Base-by-base conservation (phyloP, 2,888 invertebrate genomes). In the Scaptomyza parva region DNA sequence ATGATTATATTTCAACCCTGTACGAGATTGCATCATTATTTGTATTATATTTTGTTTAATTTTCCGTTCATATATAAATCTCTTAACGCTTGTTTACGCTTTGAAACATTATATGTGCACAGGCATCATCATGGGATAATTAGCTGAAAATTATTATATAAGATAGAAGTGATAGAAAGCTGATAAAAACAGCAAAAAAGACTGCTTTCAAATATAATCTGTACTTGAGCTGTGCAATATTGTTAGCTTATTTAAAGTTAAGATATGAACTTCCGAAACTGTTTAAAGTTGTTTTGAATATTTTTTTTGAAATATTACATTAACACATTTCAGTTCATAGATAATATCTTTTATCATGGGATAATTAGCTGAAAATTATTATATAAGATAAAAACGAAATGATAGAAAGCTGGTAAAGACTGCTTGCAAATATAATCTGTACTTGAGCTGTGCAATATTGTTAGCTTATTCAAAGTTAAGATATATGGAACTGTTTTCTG, bases 51-150 rank as follows among this genome's bases (percentile, higher is more conserved):
- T 41, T 33, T 52, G 20, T 40, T 39, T 22, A 45, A 22, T 43
- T 39, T 53, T 6, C 18, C 20, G 52, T 18, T 53, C 43, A 47
- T 44, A 53, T 54, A 51, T 6, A 14, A 12, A 47, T 58, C 47
- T 35, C 35, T 26, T 54, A n/a, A n/a, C n/a, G 14, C 37, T 5
- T 45, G 17, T 62, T 52, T 62, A 55, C 54, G 52, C 37, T 76
- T 76, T 65, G 65, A 53, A 37, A 59, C 17, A 55, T 50, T 43
- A 60, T 64, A 55, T 45, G 35, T n/a, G 14, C 14, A 14, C n/a
- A n/a, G n/a, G n/a, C n/a, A 8, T 8, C 14, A 35, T 14, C 28
- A 48, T 41, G 50, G 20, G 14, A 35, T 37, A 52, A 72, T 70
- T 52, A 55, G 40, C 35, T 11, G 8, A n/a, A 24, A 6, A 2